A percentile compares a stretch with the other conserved stretches of the same genome.
Conservation (phyloP, 2,797 vertebrate species). For the Lutjanus campechanus region DNA sequence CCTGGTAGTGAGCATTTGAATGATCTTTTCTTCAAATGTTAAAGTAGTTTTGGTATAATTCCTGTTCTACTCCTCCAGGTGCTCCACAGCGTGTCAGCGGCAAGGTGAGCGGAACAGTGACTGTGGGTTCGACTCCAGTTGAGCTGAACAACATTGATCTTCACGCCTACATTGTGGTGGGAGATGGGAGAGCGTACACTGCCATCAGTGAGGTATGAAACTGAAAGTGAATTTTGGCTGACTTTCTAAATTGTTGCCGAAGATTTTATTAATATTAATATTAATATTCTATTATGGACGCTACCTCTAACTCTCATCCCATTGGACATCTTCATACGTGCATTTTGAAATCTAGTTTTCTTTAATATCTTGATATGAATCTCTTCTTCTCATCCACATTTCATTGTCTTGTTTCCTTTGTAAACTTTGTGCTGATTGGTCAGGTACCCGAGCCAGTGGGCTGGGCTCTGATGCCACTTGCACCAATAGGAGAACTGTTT, state of each 20-base stretch:
- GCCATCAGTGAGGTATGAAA: slow-evolving; percentile 89
- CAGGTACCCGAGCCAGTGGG: slow-evolving; percentile 89
- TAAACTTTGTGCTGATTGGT: slow-evolving; percentile 29
- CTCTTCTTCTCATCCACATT: not conserved
- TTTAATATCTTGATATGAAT: not conserved
- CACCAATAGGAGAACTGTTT: slow-evolving; percentile 92
- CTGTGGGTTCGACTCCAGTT: slow-evolving; percentile 85
- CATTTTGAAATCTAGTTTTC: not conserved
- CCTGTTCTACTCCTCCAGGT: slow-evolving; percentile 79
- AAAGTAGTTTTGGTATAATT: not conserved
- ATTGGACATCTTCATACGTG: too few relatives aligned
- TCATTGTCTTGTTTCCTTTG: not conserved
- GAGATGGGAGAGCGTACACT: slow-evolving; percentile 93
- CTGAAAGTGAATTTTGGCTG: not conserved
- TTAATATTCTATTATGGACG: too few relatives aligned
- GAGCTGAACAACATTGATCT: slow-evolving; percentile 88
- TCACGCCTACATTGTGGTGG: slow-evolving; percentile 94
- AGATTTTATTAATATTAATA: too few relatives aligned
- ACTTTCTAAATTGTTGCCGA: too few relatives aligned
- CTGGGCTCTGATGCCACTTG: slow-evolving; percentile 91
- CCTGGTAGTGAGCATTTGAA: not conserved
- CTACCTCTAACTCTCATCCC: too few relatives aligned
- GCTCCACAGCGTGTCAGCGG: slow-evolving; percentile 95
- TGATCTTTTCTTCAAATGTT: too few relatives aligned
- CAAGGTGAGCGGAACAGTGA: slow-evolving; percentile 91